Base-by-base conservation (phyloP, 2,888 invertebrate species). In the Oligia strigilis region DNA sequence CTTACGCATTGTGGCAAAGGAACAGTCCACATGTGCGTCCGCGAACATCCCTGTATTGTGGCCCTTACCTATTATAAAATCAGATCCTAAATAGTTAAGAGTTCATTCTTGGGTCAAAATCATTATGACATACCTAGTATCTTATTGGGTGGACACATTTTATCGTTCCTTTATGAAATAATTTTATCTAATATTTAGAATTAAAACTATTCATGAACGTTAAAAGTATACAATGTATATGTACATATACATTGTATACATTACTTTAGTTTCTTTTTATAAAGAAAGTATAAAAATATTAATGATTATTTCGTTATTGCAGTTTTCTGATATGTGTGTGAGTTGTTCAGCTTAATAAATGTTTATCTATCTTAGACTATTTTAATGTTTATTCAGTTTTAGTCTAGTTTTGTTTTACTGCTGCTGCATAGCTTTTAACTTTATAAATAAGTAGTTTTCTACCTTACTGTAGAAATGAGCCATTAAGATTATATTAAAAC, bases 301-400 rank as follows among this genome's bases (percentile, higher is more conserved):
- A 84, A 85, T 81, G 13, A 52, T 62, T 65, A 75, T 85, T 79
- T 87, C 65, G 43, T 88, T 88, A 85, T 88, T 86, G 43, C 86
- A 86, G 86, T 86, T 86, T 84, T 85, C 86, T 84, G 87, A 86
- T 81, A 81, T 81, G 81, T 87, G 86, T 86, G 86, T 86, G 86
- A 86, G 86, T 87, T 86, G 55, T 88, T 86, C 71, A 85, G 88
- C 78, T 74, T 74, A 67, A 19, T 83, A 80, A 71, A 67, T 81
- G 76, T 60, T 46, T n/a, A n/a, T 69, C 17, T 58, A 46, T 66
- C 29, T 66, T 49, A 66, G n/a, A 64, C 74, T 49, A 13, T 66
- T 62, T 62, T 58, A 62, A 17, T 29, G 17, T 29, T 78, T 76
- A 64, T 46, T 72, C 17, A 66, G 36, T 70, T 43, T 69, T 49